Base-by-base conservation (phyloP, 2,797 vertebrate genomes). In the Nyctibius grandis region DNA sequence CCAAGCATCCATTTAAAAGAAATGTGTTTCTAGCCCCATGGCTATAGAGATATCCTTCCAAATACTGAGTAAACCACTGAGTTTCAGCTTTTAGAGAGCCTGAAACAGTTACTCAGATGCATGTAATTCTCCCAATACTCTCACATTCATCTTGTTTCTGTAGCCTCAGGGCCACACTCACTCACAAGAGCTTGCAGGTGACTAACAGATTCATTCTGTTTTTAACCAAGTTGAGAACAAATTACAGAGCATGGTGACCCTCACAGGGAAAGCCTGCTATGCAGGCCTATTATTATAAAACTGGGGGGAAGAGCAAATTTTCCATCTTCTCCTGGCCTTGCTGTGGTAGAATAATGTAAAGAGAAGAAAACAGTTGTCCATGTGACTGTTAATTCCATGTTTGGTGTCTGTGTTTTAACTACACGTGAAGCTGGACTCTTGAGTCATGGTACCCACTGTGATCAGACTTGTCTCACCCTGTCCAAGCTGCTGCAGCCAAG, bases 221-320 rank as follows among this genome's bases (percentile, higher is more conserved):
- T 95, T 94, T 96, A 93, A 65, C 77, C 4, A 9, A 94, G 83
- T 26, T 78, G 65, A 89, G 76, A 96, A 79, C 51, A 91, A 82
- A 68, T 91, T 79, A 67, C 51, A 82, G 47, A 90, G 54, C n/a
- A 15, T 36, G n/a, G 19, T 85, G 85, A 92, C 53, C 73, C 69
- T 96, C 61, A 18, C 33, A 76, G 54, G 85, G 50, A 31, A 88
- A 82, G 15, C 63, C 33, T 92, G 33, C 75, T 21, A 93, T 70
- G 34, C 42, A 85, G 59, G 17, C 21, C 19, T 67, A 4, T 67
- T 92, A 15, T 36, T 82, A 14, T 70, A 87, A 91, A 87, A 85
- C 5, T 9, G 11, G 19, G n/a, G 19, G 31, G 34, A 50, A 60
- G 23, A 88, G 38, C 3, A 57, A 15, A 47, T 76, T 64, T 86